Base-by-base conservation (phyloP, 1,140 invertebrate genomes). In the Elysia chlorotica region DNA sequence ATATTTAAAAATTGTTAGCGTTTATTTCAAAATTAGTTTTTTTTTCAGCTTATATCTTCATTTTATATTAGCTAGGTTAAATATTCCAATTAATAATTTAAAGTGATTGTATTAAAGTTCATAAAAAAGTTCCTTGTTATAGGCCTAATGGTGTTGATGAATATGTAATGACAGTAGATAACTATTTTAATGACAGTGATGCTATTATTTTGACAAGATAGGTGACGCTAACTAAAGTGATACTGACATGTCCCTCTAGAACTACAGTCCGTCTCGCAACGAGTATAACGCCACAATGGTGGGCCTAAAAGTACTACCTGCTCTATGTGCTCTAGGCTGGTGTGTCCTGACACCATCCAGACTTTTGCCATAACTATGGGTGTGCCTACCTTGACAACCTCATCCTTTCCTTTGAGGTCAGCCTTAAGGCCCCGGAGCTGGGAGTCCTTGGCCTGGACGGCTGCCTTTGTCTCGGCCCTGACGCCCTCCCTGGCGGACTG, bases 401-500 rank as follows among this genome's bases (percentile, higher is more conserved):
- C 25, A 33, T 78, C 79, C 37, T 78, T 77, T 2, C 56, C 48
- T 36, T 65, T 36, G 23, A 82, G 59, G 35, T 75, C 69, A 2
- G 48, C 48, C 63, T 78, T 79, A 19, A 82, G 41, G 10, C 75
- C 57, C 14, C 74, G 57, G 38, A 82, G 75, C 33, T 77, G 70
- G 5, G 38, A 41, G 3, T 71, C 63, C 30, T 74, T 78, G 30
- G 28, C 35, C 57, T 75, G 74, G 21, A n/a, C n/a, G n/a, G n/a
- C n/a, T n/a, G n/a, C n/a, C n/a, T n/a, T n/a, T n/a, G n/a, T n/a
- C n/a, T 71, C 73, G 21, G 66, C 68, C n/a, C 76, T 77, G 10
- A 68, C 41, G n/a, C 41, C 48, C 25, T 78, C 73, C n/a, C 76
- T 77, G 10, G 69, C 41, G n/a, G 41, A 38, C 25, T 78, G 70